A percentile compares a stretch with the other conserved stretches of the same genome.
These are phyloP conservation scores for Tinamus major DNA, from an alignment of 2,797 vertebrate species.

Conservation along the genomic window DNA sequence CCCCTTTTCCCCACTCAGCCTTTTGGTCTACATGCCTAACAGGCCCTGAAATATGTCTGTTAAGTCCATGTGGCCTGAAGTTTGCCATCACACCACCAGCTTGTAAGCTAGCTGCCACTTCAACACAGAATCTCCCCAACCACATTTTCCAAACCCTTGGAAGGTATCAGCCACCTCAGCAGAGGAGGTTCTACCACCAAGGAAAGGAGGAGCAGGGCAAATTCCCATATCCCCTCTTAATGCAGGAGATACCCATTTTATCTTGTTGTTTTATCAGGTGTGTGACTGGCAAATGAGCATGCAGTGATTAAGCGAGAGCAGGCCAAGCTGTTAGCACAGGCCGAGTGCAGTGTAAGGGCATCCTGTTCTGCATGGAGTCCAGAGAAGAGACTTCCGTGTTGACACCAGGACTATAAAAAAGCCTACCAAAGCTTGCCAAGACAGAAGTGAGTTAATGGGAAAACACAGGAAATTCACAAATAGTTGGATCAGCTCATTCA, in stretches of 20 bases:
- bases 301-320: background rate
- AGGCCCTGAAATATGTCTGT: background rate
- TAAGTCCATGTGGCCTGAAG: background rate
- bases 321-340: background rate
- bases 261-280: background rate
- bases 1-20: background rate
- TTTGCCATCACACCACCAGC: background rate
- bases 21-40: background rate
- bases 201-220: background rate
- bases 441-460: background rate
- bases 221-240: background rate
- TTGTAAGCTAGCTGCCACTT: background rate
- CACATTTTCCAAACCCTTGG: background rate
- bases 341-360: background rate
- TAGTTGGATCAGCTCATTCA: background rate
- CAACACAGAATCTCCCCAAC: background rate
- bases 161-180: background rate
- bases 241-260: background rate
- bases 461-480: background rate
- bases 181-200: accelerated
- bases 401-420: background rate
- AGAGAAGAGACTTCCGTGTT: background rate
- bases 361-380: background rate
- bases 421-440: background rate
- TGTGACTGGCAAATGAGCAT: background rate